Base-by-base conservation (phyloP, 2,888 invertebrate species). In the Heliothis peltigera region DNA sequence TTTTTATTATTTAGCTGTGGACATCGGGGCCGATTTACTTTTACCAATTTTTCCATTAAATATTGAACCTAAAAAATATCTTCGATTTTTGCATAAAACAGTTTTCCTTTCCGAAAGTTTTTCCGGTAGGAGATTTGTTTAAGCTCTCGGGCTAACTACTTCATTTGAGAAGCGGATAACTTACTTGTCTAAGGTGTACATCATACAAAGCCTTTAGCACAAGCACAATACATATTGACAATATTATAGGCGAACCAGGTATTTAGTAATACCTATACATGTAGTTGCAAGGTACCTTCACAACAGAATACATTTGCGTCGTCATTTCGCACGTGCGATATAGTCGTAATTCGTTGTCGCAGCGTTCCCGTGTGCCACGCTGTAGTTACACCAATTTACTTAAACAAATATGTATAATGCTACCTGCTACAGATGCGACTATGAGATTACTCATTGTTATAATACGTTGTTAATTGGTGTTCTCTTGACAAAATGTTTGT, bases 311-410 rank as follows among this genome's bases (percentile, higher is more conserved):
- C 21, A 55, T 72, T 49, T 55, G 47, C 57, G 32, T 73, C 52
- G 58, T 59, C 12, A 59, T 49, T 60, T 65, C 47, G 60, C 64
- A 68, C 77, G 79, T 77, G 54, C 21, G 60, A 74, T 54, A 65
- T 61, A 42, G 56, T 54, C 65, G 63, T 77, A 65, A 67, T 69
- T 71, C 56, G 69, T 56, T 49, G 64, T 64, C 65, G 54, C n/a
- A 54, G 21, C 19, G 48, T 59, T 56, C 58, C 75, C 60, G 54
- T 65, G 63, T 63, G 58, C 54, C 53, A 53, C 48, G 52, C 70
- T 49, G 55, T 61, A 70, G 67, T 72, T 83, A 79, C 79, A 82
- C 82, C 81, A 86, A 87, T 87, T 87, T 85, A 79, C 82, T 80
- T 79, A 78, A 73, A 80, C 84, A 87, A 86, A 86, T 83, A 85